phyloP scores from a whole-genome alignment of 2,888 invertebrate genomes.

The Macaria liturata region DNA sequence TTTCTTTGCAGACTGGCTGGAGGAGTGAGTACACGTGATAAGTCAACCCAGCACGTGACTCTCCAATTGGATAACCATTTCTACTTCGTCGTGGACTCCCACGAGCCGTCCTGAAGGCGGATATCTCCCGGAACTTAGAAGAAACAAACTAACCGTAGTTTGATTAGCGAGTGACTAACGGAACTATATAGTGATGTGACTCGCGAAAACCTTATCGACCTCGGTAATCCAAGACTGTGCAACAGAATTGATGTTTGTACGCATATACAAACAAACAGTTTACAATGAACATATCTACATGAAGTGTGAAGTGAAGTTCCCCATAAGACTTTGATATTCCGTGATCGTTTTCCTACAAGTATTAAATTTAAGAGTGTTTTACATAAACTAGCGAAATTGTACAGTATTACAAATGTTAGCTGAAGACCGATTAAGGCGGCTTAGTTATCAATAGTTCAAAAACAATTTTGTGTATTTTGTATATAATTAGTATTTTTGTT shows the following conservation, averaged over 20 bases:
- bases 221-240: constrained; percentile 63
- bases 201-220: constrained; percentile 34
- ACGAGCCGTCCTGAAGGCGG: constrained; percentile 23
- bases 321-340: constrained; percentile 69
- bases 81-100: constrained; percentile 20
- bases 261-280: constrained; percentile 53
- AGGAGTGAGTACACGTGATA: constrained; percentile 97
- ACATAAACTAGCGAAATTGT: constrained; percentile 78
- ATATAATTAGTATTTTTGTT: constrained; percentile 71
- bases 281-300: constrained; percentile 63
- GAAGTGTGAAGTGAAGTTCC: constrained; percentile 52
- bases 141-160: background rate
- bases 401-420: constrained; percentile 79
- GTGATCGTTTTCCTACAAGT: constrained; percentile 72
- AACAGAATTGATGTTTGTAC: constrained; percentile 78
- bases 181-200: constrained; percentile 18
- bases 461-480: constrained; percentile 76
- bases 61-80: constrained; percentile 46
- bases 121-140: constrained; percentile 18
- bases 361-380: constrained; percentile 72
- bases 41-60: constrained; percentile 68
- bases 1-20: constrained; percentile 92
- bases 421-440: constrained; percentile 63
- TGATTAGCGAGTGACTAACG: constrained; percentile 32
- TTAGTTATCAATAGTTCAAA: constrained; percentile 74